Conservation (phyloP, 2,797 vertebrate species). For the Melanotaenia pygmaea region DNA sequence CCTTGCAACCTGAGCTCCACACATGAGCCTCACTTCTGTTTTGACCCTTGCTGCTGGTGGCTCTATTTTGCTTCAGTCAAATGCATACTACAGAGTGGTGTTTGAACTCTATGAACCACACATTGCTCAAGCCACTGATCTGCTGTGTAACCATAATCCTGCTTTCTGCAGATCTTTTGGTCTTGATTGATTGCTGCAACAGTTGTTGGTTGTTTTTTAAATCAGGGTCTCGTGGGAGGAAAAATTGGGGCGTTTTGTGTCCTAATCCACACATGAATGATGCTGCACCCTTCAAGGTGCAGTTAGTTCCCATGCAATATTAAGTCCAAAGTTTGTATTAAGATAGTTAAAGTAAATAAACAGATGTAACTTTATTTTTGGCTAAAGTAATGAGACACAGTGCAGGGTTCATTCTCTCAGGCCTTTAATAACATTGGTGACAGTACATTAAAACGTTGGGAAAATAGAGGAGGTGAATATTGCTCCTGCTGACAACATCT, state of each 20-base stretch:
- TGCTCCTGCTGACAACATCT: conserved; percentile 48
- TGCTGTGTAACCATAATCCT: not conserved
- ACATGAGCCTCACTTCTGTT: conserved; percentile 57
- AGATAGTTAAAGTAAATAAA: conserved; percentile 42
- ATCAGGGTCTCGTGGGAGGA: not conserved
- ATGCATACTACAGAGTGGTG: conserved; percentile 9
- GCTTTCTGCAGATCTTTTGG: conserved; percentile 16
- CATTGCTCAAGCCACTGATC: not conserved
- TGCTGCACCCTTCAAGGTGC: not conserved
- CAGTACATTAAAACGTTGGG: conserved; percentile 24
- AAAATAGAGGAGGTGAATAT: conserved; percentile 23
- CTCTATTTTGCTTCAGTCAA: conserved; percentile 9
- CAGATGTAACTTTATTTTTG: conserved; percentile 24
- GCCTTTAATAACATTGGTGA: conserved; percentile 16
- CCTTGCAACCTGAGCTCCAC: conserved; percentile 32
- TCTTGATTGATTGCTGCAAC: conserved; percentile 55
- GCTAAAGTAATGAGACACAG: conserved; percentile 24
- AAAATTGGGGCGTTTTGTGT: not conserved
- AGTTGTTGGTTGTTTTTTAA: conserved; percentile 4
- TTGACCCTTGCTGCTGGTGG: conserved; percentile 35
- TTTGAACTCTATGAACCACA: conserved; percentile 31
- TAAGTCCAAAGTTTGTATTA: conserved; percentile 27
- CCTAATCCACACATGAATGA: not conserved
- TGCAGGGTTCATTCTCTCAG: conserved; percentile 43
- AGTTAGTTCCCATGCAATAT: conserved; percentile 29